Evolutionary conservation across 2,113 vertebrate species (phyloP).

Genomic region (Irena cyanogastra): DNA sequence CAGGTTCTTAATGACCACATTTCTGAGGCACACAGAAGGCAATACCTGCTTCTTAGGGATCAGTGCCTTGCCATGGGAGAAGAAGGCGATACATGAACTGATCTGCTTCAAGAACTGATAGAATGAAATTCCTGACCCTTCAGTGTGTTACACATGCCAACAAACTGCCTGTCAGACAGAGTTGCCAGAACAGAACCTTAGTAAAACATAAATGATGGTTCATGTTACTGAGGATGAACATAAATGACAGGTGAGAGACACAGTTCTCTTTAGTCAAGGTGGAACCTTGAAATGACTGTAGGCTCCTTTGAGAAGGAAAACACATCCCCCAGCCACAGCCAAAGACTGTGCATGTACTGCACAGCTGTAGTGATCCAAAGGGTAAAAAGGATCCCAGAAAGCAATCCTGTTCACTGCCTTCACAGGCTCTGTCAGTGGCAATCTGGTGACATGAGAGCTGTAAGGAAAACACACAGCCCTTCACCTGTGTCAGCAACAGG

Average conservation of each 20-base stretch:
- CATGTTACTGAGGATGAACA: background rate
- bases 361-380: background rate
- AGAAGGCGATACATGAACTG: background rate
- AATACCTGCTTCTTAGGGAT: background rate
- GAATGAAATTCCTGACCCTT: background rate
- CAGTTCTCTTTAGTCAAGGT: accelerated
- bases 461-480: background rate
- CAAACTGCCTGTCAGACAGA: background rate
- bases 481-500: background rate
- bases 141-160: background rate
- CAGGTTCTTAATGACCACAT: background rate
- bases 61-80: background rate
- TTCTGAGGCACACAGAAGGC: background rate
- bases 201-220: background rate
- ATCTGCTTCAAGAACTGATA: background rate
- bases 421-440: background rate
- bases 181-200: background rate
- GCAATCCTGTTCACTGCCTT: background rate
- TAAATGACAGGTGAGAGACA: background rate
- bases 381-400: background rate
- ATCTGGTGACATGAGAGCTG: background rate
- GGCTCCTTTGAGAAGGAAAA: background rate
- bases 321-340: background rate
- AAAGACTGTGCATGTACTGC: background rate
- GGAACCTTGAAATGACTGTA: background rate